Evolutionary conservation across 2,888 invertebrate genomes (phyloP).

Genomic region (Hetaerina titia): DNA sequence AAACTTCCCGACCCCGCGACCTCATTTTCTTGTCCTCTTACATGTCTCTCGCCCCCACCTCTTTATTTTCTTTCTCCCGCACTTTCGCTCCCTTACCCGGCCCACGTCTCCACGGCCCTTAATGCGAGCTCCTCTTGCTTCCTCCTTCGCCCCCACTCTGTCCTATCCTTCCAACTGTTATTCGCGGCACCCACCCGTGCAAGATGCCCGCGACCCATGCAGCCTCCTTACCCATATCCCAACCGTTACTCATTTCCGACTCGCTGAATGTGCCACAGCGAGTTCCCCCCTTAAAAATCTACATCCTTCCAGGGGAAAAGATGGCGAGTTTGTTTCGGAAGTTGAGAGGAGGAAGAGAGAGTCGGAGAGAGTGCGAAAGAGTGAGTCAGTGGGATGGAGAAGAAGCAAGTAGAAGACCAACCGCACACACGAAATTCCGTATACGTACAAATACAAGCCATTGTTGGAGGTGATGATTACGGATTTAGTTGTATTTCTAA

Average conservation of each 20-base stretch:
- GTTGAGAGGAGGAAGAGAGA: neutral
- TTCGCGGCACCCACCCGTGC: neutral
- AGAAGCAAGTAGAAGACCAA: neutral
- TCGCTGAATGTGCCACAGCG: constrained; percentile 8
- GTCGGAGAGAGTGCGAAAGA: neutral
- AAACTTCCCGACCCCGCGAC: neutral
- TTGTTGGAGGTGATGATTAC: no score
- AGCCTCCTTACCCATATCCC: neutral
- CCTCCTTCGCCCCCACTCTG: neutral
- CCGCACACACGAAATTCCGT: neutral
- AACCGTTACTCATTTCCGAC: constrained; percentile 24
- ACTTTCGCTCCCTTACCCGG: neutral
- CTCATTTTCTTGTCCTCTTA: constrained; percentile 18
- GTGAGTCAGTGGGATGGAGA: neutral
- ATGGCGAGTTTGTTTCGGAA: neutral
- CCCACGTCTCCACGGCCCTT: neutral
- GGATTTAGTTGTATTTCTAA: no score
- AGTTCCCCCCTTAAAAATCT: neutral
- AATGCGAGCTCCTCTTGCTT: neutral
- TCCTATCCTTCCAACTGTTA: neutral
- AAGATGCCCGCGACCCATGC: neutral
- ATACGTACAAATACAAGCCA: neutral
- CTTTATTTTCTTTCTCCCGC: neutral
- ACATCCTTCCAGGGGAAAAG: constrained; percentile 11
- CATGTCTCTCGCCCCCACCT: neutral